Conservation (phyloP, 35 echinoderm and acorn worm genomes). For the Stichopus chloronotus region DNA sequence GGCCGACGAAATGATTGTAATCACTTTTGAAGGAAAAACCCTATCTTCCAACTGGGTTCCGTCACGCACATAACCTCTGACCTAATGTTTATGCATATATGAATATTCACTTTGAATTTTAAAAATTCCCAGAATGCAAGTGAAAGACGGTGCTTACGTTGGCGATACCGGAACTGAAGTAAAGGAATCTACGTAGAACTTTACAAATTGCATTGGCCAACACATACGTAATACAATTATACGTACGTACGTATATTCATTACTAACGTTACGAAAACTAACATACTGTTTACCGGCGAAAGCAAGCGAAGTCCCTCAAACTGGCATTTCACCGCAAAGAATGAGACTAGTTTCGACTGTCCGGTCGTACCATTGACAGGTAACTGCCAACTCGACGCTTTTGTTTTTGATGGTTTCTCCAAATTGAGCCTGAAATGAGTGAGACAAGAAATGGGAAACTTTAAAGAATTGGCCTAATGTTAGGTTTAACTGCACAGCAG, state of each 20-base stretch:
- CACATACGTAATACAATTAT: neutral
- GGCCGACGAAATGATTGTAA: neutral
- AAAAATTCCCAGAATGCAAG: constrained; percentile 37
- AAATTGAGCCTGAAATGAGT: no score
- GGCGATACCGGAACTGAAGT: constrained; percentile 26
- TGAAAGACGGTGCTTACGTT: constrained; percentile 18
- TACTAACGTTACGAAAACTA: neutral
- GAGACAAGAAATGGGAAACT: no score
- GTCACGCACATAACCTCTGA: constrained; percentile 10
- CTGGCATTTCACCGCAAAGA: no score
- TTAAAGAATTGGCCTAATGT: no score
- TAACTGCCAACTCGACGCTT: no score
- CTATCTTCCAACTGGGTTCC: constrained; percentile 8
- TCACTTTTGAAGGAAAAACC: constrained; percentile 44
- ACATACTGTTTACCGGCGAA: neutral
- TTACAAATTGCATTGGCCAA: neutral
- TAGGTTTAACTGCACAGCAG: no score
- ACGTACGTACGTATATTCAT: no score
- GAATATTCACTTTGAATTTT: neutral
- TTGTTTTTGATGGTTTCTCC: no score
- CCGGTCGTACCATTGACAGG: no score
- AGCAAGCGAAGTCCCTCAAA: neutral
- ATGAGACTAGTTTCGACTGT: no score
- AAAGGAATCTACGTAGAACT: neutral
- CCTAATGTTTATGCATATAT: constrained; percentile 1